Conservation (phyloP, 2,797 vertebrate species). For the Arrhamphus sclerolepis region DNA sequence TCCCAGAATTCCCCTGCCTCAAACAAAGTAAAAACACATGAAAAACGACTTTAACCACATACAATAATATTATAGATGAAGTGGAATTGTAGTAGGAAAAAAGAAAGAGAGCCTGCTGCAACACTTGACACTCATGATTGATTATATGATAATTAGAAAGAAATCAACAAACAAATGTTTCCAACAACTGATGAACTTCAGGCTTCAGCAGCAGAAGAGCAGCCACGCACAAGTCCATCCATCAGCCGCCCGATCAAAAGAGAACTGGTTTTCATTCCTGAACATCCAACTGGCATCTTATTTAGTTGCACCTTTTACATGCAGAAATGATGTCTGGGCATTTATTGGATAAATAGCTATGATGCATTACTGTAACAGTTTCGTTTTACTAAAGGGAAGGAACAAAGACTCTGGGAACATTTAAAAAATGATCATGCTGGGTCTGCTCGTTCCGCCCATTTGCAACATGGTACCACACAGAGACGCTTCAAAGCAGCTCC, state of each 20-base stretch:
- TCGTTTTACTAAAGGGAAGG: background rate
- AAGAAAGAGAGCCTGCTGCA: slow-evolving; percentile 34
- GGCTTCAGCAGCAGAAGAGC: background rate
- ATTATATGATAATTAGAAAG: background rate
- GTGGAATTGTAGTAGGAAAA: slow-evolving; percentile 32
- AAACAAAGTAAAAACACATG: slow-evolving; percentile 34
- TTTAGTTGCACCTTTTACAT: too few species aligned
- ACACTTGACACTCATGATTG: background rate
- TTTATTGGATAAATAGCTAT: too few species aligned
- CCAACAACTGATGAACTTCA: background rate
- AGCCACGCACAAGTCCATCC: background rate
- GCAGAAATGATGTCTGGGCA: too few species aligned
- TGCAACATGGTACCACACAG: too few species aligned
- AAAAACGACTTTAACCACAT: slow-evolving; percentile 54
- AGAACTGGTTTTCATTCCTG: too few species aligned
- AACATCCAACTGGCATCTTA: too few species aligned
- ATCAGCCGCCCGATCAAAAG: too few species aligned
- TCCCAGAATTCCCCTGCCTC: slow-evolving; percentile 62
- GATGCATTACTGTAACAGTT: too few species aligned
- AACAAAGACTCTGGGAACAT: background rate
- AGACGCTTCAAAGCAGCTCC: too few species aligned
- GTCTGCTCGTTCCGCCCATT: too few species aligned
- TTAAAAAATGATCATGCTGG: background rate
- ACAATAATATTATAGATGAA: slow-evolving; percentile 46
- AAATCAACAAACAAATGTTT: slow-evolving; percentile 2